Conservation (phyloP, 2,888 invertebrate genomes). For the Agapetus fuscipes region DNA sequence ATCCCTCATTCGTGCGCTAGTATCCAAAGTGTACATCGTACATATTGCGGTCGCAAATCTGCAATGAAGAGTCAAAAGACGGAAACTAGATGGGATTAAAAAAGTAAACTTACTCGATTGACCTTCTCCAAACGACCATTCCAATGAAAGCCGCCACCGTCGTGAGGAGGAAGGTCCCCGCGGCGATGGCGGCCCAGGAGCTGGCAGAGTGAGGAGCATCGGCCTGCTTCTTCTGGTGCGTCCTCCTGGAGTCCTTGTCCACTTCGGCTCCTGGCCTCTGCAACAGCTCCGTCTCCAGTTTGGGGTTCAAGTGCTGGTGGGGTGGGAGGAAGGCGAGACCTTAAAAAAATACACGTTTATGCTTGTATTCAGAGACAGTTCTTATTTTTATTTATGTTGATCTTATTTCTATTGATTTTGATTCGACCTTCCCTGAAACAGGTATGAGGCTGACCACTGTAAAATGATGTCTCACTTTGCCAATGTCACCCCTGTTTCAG, state of each 20-base stretch:
- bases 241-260: conserved; percentile 16
- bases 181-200: conserved; percentile 24
- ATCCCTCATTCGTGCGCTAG: no score
- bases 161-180: conserved; percentile 27
- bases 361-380: not conserved
- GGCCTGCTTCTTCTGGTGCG: not conserved
- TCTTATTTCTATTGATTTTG: not conserved
- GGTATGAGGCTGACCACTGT: no score
- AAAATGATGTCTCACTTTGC: no score
- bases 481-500: no score
- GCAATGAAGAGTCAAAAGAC: no score
- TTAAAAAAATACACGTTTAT: not conserved
- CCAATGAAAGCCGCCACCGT: conserved; percentile 32
- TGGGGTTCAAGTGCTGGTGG: conserved; percentile 7
- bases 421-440: no score
- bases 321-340: not conserved
- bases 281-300: conserved; percentile 14
- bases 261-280: conserved; percentile 11
- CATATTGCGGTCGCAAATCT: no score
- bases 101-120: conserved; percentile 39
- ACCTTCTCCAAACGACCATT: conserved; percentile 33
- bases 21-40: no score
- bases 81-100: no score
- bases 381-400: not conserved
- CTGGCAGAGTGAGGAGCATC: conserved; percentile 19